phyloP scores from a whole-genome alignment of 92 coral and sea anemone genomes.

The Muricea muricata region DNA sequence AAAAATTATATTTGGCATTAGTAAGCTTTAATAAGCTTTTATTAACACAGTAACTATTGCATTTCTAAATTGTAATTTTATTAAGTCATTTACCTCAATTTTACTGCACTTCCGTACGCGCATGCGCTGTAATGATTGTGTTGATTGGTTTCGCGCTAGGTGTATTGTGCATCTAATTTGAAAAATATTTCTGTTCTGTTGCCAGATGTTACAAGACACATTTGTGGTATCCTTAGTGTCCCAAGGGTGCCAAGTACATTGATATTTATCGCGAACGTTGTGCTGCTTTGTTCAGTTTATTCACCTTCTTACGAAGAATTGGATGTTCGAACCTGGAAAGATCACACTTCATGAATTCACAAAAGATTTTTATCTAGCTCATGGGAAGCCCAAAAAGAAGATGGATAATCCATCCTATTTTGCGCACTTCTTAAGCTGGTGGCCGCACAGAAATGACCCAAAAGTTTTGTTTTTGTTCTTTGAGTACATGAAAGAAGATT shows the following conservation, averaged over 20 bases:
- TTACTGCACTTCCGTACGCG: too few species aligned
- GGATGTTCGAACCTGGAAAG: slow-evolving; percentile 8
- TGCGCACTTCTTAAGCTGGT: slow-evolving; percentile 62
- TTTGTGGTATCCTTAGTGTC: slow-evolving; percentile 2
- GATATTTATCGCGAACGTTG: slow-evolving; percentile 22
- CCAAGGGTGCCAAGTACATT: slow-evolving; percentile 24
- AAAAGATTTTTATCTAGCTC: neutral
- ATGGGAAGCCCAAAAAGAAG: slow-evolving; percentile 30
- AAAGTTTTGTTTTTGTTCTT: slow-evolving; percentile 59
- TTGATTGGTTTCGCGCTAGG: too few species aligned
- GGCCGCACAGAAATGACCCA: slow-evolving; percentile 48
- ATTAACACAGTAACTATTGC: too few species aligned
- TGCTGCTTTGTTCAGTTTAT: neutral
- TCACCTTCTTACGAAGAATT: neutral
- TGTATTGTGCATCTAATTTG: too few species aligned
- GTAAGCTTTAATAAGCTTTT: too few species aligned
- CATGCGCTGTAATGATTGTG: too few species aligned
- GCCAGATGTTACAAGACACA: slow-evolving; percentile 34
- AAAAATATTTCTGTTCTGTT: too few species aligned
- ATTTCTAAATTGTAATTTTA: too few species aligned
- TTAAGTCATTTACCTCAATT: too few species aligned
- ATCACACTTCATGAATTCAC: slow-evolving; percentile 2
- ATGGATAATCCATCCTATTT: slow-evolving; percentile 41
- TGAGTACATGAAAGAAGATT: slow-evolving; percentile 71
- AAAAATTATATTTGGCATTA: too few species aligned